phyloP scores from a whole-genome alignment of 2,113 vertebrate species.

The Cyanoramphus novaezelandiae region DNA sequence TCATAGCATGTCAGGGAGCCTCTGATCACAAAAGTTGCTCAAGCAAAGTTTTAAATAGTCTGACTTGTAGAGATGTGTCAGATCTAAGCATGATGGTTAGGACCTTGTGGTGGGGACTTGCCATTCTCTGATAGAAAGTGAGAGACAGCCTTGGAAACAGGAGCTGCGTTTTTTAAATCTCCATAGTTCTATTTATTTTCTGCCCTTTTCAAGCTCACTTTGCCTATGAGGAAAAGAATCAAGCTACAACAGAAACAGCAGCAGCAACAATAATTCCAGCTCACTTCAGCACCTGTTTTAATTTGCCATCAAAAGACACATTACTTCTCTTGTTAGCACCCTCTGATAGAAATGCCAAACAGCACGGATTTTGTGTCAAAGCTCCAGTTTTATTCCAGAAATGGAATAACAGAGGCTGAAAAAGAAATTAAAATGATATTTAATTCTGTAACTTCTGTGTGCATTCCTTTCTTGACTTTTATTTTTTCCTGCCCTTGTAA shows the following conservation, averaged over 20 bases:
- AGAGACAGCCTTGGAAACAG: background rate
- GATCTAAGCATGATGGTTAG: background rate
- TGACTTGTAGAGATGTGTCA: background rate
- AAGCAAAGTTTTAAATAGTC: background rate
- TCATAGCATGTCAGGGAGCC: background rate
- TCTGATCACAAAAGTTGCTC: background rate
- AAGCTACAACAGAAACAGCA: background rate
- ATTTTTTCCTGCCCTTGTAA: background rate
- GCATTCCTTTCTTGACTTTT: background rate
- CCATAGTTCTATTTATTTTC: background rate
- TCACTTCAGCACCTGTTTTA: background rate
- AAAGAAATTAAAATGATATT: background rate
- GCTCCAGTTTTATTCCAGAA: background rate
- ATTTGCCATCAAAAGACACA: background rate
- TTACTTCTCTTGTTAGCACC: background rate
- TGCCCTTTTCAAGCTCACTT: background rate
- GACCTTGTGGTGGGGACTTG: background rate
- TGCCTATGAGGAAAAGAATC: background rate
- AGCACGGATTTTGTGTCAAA: background rate
- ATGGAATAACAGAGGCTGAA: background rate
- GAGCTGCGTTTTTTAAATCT: background rate
- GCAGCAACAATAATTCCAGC: background rate
- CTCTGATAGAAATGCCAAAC: background rate
- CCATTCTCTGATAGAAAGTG: background rate
- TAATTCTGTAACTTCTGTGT: background rate